Base-by-base conservation (phyloP, 2,888 invertebrate species). In the Drosophila helvetica region DNA sequence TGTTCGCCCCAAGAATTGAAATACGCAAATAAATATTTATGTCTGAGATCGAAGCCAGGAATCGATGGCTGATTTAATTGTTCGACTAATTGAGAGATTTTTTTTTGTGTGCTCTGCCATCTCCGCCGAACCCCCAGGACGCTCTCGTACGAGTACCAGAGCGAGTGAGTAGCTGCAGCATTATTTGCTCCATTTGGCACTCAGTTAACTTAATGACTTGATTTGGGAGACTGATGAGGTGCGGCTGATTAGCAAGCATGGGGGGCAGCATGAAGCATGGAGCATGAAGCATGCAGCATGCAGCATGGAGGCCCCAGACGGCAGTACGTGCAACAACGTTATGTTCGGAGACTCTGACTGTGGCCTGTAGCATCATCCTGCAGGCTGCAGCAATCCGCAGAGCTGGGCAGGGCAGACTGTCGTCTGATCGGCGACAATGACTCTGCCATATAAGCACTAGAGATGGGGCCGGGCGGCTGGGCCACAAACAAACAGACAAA, bases 51-150 rank as follows among this genome's bases (percentile, higher is more conserved):
- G 79, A 58, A 80, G 74, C 71, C 74, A 74, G 62, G 78, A 72
- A 80, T 86, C 77, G 89, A 86, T 90, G 87, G 82, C 89, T 90
- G 90, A 91, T 90, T 91, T 91, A 91, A 91, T 91, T 91, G 91
- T 89, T 90, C 90, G 90, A 91, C 91, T 91, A 91, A 91, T 91
- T 91, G 91, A 91, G 91, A 91, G 91, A 90, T 90, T 90, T 90
- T 87, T 82, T 78, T 88, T 79, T 76, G 74, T 43, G 43, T 60
- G 53, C 46, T 15, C 4, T 48, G 59, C 47, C 78, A 77, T 77
- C 38, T 38, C 38, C 64, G 76, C 61, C 79, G 81, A 86, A 86
- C 85, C 83, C 85, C 88, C 88, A 86, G 74, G 78, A 79, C 86
- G 85, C 38, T 30, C 9, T 30, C 10, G 10, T 3, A 12, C 30